Evolutionary conservation across 2,113 vertebrate genomes (phyloP), one percentile per base, ranked within the genome.

Genomic region (Vireo altiloquus): DNA sequence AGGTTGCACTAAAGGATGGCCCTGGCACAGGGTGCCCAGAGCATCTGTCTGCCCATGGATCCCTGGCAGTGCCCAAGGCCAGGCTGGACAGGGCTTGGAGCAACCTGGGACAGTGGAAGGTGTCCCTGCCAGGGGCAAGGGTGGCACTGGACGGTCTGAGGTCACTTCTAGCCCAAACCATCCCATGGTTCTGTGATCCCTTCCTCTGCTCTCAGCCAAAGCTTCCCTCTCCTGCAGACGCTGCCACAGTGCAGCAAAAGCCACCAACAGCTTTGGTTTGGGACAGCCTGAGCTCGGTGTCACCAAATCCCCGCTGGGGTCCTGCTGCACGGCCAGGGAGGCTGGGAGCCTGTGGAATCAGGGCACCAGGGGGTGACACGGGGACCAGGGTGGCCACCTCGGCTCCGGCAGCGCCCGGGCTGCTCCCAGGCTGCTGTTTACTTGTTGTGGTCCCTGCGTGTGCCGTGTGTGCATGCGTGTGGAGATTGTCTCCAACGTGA

Each of bases 401-500:
- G 3, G 30, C 59, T 10, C 52, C 4, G 68, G 18, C 21, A 11
- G 31, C 0, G 3, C 71, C 30, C 5, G 9, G 37, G 31, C 70
- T 15, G 13, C 1, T 59, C 33, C 0, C 74, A 6, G 74, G 79
- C 33, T 74, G 77, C 71, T 85, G 37, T 94, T 89, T 91, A 83
- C 95, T 92, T 61, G 76, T 83, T 81, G 86, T 77, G 50, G 84
- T 66, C 88, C 60, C 63, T 74, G 49, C 42, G 68, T 77, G 81
- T 14, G 27, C 83, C 7, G 66, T 12, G 92, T 17, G 95, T 69
- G 93, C 81, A 72, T 74, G 96, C 35, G 94, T 85, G 92, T 42
- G 93, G 92, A 92, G 92, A 96, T 94, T 82, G 96, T 96, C 97
- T 97, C 90, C 70, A 96, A 97, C 95, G 95, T 97, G 97, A 98